phyloP scores from a whole-genome alignment of 2,797 vertebrate species.

The Threskiornis aethiopicus region DNA sequence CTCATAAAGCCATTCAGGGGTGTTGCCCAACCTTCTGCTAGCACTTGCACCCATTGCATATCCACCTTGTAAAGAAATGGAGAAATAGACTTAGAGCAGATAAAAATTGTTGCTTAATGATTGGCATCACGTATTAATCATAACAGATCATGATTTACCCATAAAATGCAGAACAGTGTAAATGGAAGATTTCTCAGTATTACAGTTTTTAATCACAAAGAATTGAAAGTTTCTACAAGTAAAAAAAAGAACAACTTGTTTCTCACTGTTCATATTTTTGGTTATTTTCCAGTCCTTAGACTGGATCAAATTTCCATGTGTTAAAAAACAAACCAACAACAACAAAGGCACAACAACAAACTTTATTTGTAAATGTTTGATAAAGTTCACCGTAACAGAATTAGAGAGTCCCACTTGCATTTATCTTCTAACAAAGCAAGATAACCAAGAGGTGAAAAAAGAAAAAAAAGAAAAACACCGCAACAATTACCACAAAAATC shows the following conservation, averaged over 20 bases:
- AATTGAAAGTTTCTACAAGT: background rate
- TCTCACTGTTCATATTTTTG: background rate
- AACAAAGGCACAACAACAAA: background rate
- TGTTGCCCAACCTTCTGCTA: conserved; percentile 98
- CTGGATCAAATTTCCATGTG: background rate
- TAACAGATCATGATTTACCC: background rate
- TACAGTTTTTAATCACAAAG: background rate
- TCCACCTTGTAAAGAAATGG: conserved; percentile 83
- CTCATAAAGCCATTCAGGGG: conserved; percentile 98
- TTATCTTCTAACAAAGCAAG: background rate
- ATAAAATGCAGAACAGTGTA: background rate
- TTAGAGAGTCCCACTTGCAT: background rate
- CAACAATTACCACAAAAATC: background rate
- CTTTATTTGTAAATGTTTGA: background rate
- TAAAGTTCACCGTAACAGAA: background rate
- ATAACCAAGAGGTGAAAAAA: background rate
- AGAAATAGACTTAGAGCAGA: background rate
- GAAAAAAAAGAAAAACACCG: background rate
- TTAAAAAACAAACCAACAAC: background rate
- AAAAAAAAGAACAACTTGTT: background rate
- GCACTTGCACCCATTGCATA: conserved; percentile 98
- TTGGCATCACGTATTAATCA: background rate
- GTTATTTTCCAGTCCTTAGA: background rate
- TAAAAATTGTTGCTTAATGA: background rate
- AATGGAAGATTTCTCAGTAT: background rate